Conservation (phyloP, 2,113 vertebrate species). For the Mellivora capensis region DNA sequence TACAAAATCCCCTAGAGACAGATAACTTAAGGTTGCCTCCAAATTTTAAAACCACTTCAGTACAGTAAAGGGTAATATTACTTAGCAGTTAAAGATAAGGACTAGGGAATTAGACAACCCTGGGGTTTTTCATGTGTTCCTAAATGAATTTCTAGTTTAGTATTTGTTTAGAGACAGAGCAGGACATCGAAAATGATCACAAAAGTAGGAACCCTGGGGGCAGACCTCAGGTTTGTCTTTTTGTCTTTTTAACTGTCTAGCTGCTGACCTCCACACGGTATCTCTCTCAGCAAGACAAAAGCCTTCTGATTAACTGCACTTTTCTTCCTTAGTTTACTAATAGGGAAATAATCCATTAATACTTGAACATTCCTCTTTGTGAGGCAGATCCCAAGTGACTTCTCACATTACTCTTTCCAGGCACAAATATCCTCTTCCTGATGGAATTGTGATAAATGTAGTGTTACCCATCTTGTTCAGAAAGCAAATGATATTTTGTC, state of each 20-base stretch:
- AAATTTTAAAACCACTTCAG: conserved; percentile 17
- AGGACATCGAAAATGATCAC: background rate
- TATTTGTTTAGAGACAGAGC: background rate
- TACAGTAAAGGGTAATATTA: background rate
- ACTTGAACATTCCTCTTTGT: background rate
- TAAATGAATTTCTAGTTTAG: background rate
- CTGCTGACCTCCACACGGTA: background rate
- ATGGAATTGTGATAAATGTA: background rate
- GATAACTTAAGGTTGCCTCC: background rate
- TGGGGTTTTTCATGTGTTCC: background rate
- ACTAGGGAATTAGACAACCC: background rate
- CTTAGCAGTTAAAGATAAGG: background rate
- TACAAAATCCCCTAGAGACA: background rate
- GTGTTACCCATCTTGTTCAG: background rate
- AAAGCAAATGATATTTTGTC: background rate
- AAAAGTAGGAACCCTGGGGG: background rate
- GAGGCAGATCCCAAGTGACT: background rate
- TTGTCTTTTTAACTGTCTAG: background rate
- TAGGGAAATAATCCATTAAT: background rate
- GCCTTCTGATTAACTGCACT: background rate
- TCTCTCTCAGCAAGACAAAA: background rate
- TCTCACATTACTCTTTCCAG: background rate
- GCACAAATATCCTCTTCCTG: background rate
- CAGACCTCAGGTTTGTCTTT: background rate
- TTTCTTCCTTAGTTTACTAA: background rate